Base-by-base conservation (phyloP, 2,888 invertebrate species). In the Coenonympha arcania region DNA sequence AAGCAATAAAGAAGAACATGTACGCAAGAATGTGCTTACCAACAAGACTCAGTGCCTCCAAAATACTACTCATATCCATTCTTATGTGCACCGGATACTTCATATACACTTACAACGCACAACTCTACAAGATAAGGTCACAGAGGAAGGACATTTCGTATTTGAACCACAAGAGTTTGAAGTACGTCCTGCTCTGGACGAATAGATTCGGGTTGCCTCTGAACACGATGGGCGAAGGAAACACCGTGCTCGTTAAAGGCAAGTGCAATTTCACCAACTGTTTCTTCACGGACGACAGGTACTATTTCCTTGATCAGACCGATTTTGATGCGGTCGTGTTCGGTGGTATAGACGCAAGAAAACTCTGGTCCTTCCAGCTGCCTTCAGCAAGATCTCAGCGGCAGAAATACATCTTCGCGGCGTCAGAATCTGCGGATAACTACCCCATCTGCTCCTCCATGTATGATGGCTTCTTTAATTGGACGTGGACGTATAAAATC, bases 401-500 rank as follows among this genome's bases (percentile, higher is more conserved):
- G 6, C 41, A 41, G 30, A 41, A 41, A 8, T 41, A 41, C 30
- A 41, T 41, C 11, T 41, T 41, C 28, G 28, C 41, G 6, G 41
- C 28, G 2, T 41, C 26, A 0, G 41, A 41, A 41, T 30, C 41
- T 1, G 28, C 30, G 1, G 41, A 19, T 11, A 41, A 41, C 6
- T 15, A 30, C 6, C 19, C 41, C 0, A 30, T 28, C 6, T 41
- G 41, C 41, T 22, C 24, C 4, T 9, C 24, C 2, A 24, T 39
- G 39, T 39, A 24, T 2, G 63, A 83, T 24, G 52, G 51, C 5
- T 57, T 46, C 26, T 69, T 66, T 24, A 69, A 68, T 40, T 69
- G 65, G 67, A 68, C 67, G 4, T 66, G 65, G 66, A 68, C 66
- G 0, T 69, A 68, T 26, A 57, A 41, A 42, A 36, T 66, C 3